A percentile compares a stretch with the other conserved stretches of the same genome.
Evolutionary conservation across 2,888 invertebrate species (phyloP).

Genomic region (Lordiphosa fenestrarum): DNA sequence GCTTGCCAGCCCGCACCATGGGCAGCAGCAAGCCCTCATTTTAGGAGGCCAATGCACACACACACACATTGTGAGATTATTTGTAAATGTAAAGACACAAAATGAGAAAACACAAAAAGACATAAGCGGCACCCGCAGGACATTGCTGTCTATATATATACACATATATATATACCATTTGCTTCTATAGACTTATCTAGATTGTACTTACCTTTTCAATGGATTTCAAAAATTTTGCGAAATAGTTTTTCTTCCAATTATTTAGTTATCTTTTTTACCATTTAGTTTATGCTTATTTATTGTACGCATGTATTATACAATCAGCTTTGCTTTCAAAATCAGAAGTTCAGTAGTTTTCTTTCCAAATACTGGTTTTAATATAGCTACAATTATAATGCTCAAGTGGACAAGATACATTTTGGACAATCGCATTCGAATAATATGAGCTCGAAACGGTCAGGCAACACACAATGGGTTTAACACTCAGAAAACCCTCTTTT

Average conservation of each 20-base stretch:
- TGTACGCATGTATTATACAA: constrained; percentile 70
- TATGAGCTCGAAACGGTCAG: too few relatives aligned
- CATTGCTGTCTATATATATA: constrained; percentile 40
- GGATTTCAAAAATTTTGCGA: constrained; percentile 71
- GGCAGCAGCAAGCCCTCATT: constrained; percentile 79
- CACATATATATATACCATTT: constrained; percentile 23
- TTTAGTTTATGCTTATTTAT: constrained; percentile 68
- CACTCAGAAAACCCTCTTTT: too few relatives aligned
- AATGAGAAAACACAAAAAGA: constrained; percentile 31
- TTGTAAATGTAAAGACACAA: constrained; percentile 66
- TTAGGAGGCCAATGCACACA: constrained; percentile 37
- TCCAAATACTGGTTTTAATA: not conserved
- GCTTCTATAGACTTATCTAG: constrained; percentile 59
- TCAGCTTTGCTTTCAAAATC: constrained; percentile 54
- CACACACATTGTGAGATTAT: constrained; percentile 64
- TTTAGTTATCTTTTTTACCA: constrained; percentile 57
- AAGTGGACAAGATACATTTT: too few relatives aligned
- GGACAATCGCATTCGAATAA: too few relatives aligned
- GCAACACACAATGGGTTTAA: too few relatives aligned
- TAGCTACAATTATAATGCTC: constrained; percentile 11
- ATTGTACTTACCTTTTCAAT: constrained; percentile 60
- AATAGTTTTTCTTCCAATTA: constrained; percentile 47
- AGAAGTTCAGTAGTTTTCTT: constrained; percentile 23
- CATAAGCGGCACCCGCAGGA: constrained; percentile 40
- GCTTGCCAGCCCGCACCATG: constrained; percentile 80